Evolutionary conservation across 2,113 vertebrate species (phyloP).

Genomic region (Zosterops lateralis): DNA sequence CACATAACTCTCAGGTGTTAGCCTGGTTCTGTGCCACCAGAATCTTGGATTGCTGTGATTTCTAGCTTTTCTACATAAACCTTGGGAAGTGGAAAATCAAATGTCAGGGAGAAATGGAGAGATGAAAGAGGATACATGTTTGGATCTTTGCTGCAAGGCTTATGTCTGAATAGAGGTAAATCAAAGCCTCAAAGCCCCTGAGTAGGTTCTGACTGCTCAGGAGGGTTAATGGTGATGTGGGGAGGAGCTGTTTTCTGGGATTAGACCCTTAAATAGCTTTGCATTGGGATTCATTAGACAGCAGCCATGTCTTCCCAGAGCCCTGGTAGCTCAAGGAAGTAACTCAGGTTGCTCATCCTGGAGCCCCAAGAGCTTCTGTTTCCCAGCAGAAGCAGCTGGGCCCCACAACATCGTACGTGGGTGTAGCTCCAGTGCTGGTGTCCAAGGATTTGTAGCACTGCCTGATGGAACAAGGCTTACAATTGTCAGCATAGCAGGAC

Average conservation of each 20-base stretch:
- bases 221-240: not conserved
- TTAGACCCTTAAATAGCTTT: not conserved
- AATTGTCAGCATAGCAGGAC: not conserved
- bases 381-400: not conserved
- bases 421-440: not conserved
- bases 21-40: not conserved
- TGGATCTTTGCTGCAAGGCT: not conserved
- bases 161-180: not conserved
- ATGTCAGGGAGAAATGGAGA: not conserved
- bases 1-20: not conserved
- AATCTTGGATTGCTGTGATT: not conserved
- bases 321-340: not conserved
- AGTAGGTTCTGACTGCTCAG: not conserved
- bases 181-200: not conserved
- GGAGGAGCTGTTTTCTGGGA: not conserved
- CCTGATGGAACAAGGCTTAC: not conserved
- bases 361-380: not conserved
- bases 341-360: not conserved
- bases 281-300: not conserved
- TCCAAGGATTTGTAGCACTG: not conserved
- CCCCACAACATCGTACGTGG: accelerated
- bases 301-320: not conserved
- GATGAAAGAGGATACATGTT: not conserved
- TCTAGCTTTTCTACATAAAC: not conserved
- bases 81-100: not conserved